Percentiles rank a stretch among this genome's conserved stretches.
Conservation (phyloP, 2,888 invertebrate genomes). For the Dolomedes plantarius region DNA sequence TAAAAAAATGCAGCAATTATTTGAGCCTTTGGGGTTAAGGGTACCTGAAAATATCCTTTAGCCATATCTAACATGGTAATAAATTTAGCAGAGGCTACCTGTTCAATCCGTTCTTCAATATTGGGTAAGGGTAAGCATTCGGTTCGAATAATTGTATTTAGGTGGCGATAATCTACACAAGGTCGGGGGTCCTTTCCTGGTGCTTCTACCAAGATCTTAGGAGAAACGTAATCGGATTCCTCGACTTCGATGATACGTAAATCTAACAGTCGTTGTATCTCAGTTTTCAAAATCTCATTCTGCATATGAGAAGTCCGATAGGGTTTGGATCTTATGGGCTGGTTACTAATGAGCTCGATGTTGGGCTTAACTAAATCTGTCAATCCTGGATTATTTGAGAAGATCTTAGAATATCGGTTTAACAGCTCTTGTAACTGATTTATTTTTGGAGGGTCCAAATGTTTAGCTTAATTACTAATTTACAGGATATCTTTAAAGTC, state of each 20-base stretch:
- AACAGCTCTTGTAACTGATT: not conserved
- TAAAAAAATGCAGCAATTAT: not conserved
- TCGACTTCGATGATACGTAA: too few relatives aligned
- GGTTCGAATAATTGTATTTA: not conserved
- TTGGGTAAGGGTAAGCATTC: slow-evolving; percentile 19
- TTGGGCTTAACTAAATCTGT: not conserved
- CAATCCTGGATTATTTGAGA: slow-evolving; percentile 22
- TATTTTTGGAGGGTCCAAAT: not conserved
- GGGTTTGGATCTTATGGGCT: slow-evolving; percentile 4
- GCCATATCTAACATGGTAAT: not conserved
- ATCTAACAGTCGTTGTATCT: too few relatives aligned
- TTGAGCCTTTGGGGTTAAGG: not conserved
- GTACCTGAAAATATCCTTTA: too few relatives aligned
- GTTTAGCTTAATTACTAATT: not conserved
- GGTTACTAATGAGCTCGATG: not conserved
- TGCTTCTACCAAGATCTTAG: too few relatives aligned
- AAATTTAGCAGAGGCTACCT: too few relatives aligned
- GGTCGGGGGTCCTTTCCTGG: too few relatives aligned
- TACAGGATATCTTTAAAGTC: not conserved
- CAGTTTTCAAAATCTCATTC: slow-evolving; percentile 17
- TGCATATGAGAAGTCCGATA: not conserved
- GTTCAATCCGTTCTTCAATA: not conserved
- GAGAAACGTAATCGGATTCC: too few relatives aligned
- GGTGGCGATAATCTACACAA: too few relatives aligned
- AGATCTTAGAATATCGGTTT: not conserved